These are phyloP conservation scores for Brotogeris chrysoptera DNA, from an alignment of 2,797 vertebrate species.

Conservation along the genomic window DNA sequence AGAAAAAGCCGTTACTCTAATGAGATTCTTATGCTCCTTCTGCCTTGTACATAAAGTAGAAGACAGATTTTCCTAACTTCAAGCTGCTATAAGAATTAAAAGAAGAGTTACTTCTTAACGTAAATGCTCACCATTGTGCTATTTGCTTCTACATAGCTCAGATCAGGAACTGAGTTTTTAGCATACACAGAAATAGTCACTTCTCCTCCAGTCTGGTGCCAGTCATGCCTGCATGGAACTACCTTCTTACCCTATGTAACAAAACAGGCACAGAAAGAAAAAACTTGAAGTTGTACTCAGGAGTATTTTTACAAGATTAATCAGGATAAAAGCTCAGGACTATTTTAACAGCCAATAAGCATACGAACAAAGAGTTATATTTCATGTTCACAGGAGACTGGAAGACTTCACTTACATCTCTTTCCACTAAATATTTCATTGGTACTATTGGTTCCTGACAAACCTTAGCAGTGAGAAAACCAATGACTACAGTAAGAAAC, in stretches of 20 bases:
- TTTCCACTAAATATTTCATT: neutral
- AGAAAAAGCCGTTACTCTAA: neutral
- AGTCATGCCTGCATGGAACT: conserved; percentile 94
- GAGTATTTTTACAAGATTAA: neutral
- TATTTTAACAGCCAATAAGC: neutral
- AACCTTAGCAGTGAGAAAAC: neutral
- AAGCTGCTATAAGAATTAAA: neutral
- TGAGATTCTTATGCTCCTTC: neutral
- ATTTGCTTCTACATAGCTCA: conserved; percentile 92
- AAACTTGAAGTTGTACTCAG: neutral
- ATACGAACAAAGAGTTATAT: neutral
- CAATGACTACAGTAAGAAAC: neutral
- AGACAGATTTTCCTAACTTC: neutral
- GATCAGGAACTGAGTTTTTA: conserved; percentile 90
- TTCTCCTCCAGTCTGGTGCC: conserved; percentile 96
- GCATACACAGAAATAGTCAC: conserved; percentile 96
- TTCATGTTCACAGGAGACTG: neutral
- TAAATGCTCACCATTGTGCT: conserved; percentile 85
- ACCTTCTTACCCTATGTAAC: conserved; percentile 79
- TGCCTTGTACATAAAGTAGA: neutral
- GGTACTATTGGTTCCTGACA: neutral
- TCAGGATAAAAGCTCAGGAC: neutral
- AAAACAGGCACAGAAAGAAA: neutral
- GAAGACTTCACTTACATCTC: neutral
- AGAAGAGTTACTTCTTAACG: neutral